phyloP scores from a whole-genome alignment of 2,113 vertebrate species.

The Alethe diademata region DNA sequence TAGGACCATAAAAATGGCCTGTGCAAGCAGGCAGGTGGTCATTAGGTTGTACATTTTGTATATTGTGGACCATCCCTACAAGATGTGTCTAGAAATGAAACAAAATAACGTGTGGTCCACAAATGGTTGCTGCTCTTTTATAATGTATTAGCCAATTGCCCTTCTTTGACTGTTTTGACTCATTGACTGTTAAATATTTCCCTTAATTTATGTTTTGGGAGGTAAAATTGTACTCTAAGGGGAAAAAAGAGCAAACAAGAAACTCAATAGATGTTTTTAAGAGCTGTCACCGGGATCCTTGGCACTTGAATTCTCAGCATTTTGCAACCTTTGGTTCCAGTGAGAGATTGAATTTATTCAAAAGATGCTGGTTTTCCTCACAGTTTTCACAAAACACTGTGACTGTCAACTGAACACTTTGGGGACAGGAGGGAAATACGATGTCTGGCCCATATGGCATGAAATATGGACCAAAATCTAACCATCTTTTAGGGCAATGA shows the following conservation, averaged over 20 bases:
- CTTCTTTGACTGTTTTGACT: slow-evolving; percentile 81
- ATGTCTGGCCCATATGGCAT: slow-evolving; percentile 71
- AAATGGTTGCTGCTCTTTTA: slow-evolving; percentile 76
- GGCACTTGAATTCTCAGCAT: slow-evolving; percentile 72
- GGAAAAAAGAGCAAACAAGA: slow-evolving; percentile 51
- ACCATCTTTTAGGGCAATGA: slow-evolving; percentile 70
- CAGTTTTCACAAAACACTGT: slow-evolving; percentile 70
- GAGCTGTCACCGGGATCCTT: slow-evolving; percentile 72
- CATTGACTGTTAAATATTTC: slow-evolving; percentile 80
- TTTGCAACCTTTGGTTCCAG: slow-evolving; percentile 71
- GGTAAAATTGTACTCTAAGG: slow-evolving; percentile 72
- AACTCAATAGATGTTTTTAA: slow-evolving; percentile 68
- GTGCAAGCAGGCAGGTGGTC: slow-evolving; percentile 76
- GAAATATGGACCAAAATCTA: slow-evolving; percentile 72
- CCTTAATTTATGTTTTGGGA: slow-evolving; percentile 72
- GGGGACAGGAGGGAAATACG: slow-evolving; percentile 43
- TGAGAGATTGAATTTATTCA: slow-evolving; percentile 64
- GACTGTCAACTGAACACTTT: slow-evolving; percentile 67
- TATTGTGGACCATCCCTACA: slow-evolving; percentile 79
- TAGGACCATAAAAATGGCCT: slow-evolving; percentile 76
- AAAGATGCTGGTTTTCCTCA: slow-evolving; percentile 63
- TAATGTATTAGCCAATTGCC: slow-evolving; percentile 72
- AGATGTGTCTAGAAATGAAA: slow-evolving; percentile 73
- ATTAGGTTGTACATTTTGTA: slow-evolving; percentile 83
- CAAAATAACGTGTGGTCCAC: slow-evolving; percentile 67